Evolutionary conservation across 2,113 vertebrate genomes (phyloP).

Genomic region (Myodes glareolus): DNA sequence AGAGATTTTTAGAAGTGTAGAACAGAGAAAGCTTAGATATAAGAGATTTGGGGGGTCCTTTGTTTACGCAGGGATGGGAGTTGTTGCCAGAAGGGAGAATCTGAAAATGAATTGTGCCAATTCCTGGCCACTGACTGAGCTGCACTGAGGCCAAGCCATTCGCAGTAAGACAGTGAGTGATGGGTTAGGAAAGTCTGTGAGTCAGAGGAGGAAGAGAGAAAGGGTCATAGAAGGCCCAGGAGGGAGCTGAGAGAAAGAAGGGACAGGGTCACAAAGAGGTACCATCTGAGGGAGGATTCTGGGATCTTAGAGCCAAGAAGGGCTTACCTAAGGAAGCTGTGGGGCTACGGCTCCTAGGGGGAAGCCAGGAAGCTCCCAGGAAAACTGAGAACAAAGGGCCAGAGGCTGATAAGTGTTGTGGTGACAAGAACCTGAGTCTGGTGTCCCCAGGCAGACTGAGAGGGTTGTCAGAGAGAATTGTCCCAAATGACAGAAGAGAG

Average conservation of each 20-base stretch:
- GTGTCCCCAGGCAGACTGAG: neutral
- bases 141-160: neutral
- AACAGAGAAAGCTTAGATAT: neutral
- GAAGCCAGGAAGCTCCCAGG: neutral
- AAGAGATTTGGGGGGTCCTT: neutral
- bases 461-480: neutral
- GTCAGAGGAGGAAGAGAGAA: neutral
- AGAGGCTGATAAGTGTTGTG: neutral
- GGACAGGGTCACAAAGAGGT: neutral
- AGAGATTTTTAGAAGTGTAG: neutral
- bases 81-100: neutral
- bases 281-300: neutral
- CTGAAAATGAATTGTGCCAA: neutral
- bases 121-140: neutral
- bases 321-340: neutral
- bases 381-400: neutral
- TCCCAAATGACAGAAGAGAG: neutral
- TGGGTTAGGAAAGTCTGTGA: neutral
- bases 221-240: neutral
- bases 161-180: neutral
- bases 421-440: neutral
- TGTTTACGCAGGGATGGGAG: neutral
- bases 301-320: neutral
- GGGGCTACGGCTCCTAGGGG: rapidly evolving
- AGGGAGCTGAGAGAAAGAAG: neutral